A percentile compares a stretch with the other conserved stretches of the same genome.
phyloP scores from a whole-genome alignment of 2,888 invertebrate genomes.

The Nephrocerus scutellatus region DNA sequence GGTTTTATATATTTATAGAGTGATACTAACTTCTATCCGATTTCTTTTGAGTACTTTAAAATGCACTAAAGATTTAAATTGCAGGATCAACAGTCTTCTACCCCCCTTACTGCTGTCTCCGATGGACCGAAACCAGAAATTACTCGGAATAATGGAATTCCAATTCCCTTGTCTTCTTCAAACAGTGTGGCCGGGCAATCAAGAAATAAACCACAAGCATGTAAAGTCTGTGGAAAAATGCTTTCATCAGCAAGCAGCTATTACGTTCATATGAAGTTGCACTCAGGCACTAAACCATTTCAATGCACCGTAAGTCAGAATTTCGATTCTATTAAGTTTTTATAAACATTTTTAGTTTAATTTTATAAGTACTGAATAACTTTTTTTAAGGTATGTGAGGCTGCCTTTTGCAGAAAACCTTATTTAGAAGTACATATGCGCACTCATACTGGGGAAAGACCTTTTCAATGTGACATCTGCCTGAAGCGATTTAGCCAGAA shows the following conservation, averaged over 20 bases:
- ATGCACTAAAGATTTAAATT: no score
- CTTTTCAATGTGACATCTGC: constrained; percentile 61
- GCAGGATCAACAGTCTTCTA: constrained; percentile 26
- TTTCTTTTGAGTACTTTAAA: no score
- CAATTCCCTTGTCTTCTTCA: constrained; percentile 25
- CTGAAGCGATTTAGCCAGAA: constrained; percentile 66
- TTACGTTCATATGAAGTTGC: constrained; percentile 76
- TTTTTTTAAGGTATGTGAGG: constrained; percentile 57
- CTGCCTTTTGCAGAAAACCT: constrained; percentile 72
- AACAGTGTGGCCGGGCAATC: constrained; percentile 43
- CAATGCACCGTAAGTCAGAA: constrained; percentile 54
- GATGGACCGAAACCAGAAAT: constrained; percentile 31
- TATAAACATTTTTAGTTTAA: no score
- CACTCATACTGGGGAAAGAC: constrained; percentile 31
- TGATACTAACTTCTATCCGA: no score
- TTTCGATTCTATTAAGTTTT: no score
- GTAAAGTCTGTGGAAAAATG: constrained; percentile 72
- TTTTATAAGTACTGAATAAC: neutral
- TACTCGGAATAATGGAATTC: constrained; percentile 24
- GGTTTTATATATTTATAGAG: no score
- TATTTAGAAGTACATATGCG: constrained; percentile 75
- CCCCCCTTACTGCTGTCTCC: constrained; percentile 25
- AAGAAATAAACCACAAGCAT: constrained; percentile 64
- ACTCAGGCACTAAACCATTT: constrained; percentile 73
- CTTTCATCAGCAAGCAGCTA: constrained; percentile 70